Evolutionary conservation across 2,797 vertebrate genomes (phyloP), one percentile per base, ranked within the genome.

Genomic region (Neosalanx taihuensis): DNA sequence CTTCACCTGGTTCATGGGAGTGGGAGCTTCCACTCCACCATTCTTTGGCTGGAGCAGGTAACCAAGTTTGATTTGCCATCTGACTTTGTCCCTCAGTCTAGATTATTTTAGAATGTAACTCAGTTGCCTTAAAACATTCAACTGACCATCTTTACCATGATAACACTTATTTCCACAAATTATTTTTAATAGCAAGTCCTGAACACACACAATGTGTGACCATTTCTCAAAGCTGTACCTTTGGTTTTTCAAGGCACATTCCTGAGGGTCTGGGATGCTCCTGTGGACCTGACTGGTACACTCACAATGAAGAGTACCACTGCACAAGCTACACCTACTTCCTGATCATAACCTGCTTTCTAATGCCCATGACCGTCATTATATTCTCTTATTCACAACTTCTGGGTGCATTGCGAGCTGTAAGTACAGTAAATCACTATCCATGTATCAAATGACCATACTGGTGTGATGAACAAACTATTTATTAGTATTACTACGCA

Each of bases 201-300:
- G 26, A 37, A 37, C 35, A 4, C 35, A 35, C 5, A 6, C 7
- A 35, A 9, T 37, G 35, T 26, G 12, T 37, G 35, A 7, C 35
- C 6, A 37, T 37, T 46, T 46, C 41, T 46, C 2, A 12, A 46
- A 12, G n/a, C 31, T 68, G 18, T n/a, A 3, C 6, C 0, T 61
- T 1, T 2, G 4, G 4, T 64, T 26, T 67, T 49, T 67, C 0
- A 85, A 95, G 93, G 87, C 93, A 86, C 58, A 82, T 94, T 67
- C 92, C 94, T 0, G 92, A 96, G 67, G 94, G 94, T 49, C 89
- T 95, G 56, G 94, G 94, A 71, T 95, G 93, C 59, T 90, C 94
- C 61, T 95, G 94, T 0, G 92, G 94, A n/a, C 94, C 94, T 0
- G 92, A 94, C 87, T 95, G 94, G 94, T 95, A 94, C 87, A 95